Percentiles rank a stretch among this genome's conserved stretches.
These are phyloP conservation scores for Phragmatobia fuliginosa DNA, from an alignment of 2,888 invertebrate genomes.

Conservation along the genomic window DNA sequence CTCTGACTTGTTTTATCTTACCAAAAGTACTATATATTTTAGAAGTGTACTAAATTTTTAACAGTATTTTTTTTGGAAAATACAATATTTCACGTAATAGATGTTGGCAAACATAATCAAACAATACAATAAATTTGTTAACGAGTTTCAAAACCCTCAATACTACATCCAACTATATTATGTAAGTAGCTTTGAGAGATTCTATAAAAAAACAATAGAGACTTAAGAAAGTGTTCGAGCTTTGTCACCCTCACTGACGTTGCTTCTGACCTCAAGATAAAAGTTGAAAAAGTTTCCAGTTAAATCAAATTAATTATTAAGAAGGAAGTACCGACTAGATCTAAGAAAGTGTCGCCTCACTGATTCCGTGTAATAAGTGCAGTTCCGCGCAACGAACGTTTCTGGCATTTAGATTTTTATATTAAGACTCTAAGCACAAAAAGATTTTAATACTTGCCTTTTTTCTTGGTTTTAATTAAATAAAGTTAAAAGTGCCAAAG, in stretches of 20 bases:
- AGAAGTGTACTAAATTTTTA: too few species aligned
- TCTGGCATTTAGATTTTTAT: constrained; percentile 7
- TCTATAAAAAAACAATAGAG: not conserved
- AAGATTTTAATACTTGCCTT: not conserved
- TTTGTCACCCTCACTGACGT: constrained; percentile 16
- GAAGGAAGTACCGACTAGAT: constrained; percentile 17
- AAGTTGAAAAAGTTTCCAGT: constrained; percentile 15
- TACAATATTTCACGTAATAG: too few species aligned
- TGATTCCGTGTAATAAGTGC: constrained; percentile 19
- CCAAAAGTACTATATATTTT: too few species aligned
- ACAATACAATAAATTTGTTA: too few species aligned
- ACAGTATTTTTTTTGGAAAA: too few species aligned
- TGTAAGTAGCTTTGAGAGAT: not conserved
- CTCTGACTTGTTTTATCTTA: too few species aligned
- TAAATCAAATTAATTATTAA: constrained; percentile 25
- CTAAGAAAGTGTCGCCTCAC: constrained; percentile 16
- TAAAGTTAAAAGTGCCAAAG: not conserved
- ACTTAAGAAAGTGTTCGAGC: constrained; percentile 5
- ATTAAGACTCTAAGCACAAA: not conserved
- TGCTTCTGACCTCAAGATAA: constrained; percentile 24
- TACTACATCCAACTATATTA: not conserved
- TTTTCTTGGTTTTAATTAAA: not conserved
- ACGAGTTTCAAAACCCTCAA: too few species aligned
- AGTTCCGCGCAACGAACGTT: constrained; percentile 13
- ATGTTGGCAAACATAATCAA: too few species aligned